Base-by-base conservation (phyloP, 2,888 invertebrate genomes). In the Amaurobius ferox region DNA sequence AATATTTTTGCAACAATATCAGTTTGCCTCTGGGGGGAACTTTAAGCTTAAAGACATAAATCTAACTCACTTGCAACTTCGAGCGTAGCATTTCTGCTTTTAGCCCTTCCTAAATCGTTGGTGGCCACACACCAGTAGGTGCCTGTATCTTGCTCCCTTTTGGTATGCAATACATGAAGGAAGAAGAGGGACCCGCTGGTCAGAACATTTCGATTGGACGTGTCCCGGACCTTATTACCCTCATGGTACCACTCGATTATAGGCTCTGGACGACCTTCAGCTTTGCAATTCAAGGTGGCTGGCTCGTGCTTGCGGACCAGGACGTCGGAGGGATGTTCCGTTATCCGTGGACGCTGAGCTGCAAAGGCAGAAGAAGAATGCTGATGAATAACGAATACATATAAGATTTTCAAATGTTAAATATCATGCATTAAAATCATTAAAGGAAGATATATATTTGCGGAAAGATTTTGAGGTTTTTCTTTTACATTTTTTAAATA, bases 111-210 rank as follows among this genome's bases (percentile, higher is more conserved):
- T 87, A 95, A 96, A 89, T 94, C 94, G 92, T 98, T 99, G 90
- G 95, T 95, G 74, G 98, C 98, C 90, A 98, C 96, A 92, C 98
- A 99, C 96, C 98, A 98, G 92, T 98, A 99, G 81, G 97, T 95
- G 74, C 99, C 98, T 88, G 97, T 96, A 87, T 93, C 92, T 90
- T 96, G 96, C 91, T 97, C 97, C 93, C 97, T 97, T 92, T 97
- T 97, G 89, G 91, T 96, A 91, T 97, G 97, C 92, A 96, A 95
- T 89, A 98, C 97, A 91, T 96, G 94, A 89, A 99, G 94, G 92
- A 99, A 98, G 92, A 99, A 96, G 88, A 99, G 93, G 87, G 98
- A 97, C 90, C 98, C 98, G 89, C 95, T 94, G 90, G 96, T 96
- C 89, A 97, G 94, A 85, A 97, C 93, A 85, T 98, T 97, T 78